Evolutionary conservation across 1,140 invertebrate species (phyloP), one percentile per base, ranked within the genome.

Genomic region (Heliothis virescens): DNA sequence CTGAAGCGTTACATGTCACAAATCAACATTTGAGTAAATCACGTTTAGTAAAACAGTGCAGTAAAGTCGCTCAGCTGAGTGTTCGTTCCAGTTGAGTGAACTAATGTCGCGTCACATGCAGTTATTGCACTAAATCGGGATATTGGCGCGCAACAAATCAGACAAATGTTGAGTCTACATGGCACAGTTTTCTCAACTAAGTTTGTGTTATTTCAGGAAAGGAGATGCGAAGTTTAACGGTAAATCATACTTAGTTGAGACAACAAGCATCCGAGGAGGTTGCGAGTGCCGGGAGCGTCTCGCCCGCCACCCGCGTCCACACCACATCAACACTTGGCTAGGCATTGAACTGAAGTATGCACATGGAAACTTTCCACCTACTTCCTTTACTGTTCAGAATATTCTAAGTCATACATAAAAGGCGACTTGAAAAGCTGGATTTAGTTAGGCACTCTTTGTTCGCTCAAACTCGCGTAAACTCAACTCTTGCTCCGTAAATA

Each of bases 161-260:
- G 34, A 47, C 62, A 53, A 76, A 76, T 13, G 72, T 62, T 71
- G 69, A 53, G 26, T 65, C 63, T 67, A 65, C 60, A 78, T 55
- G 71, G 34, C 71, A 73, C 50, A 79, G 63, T 82, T 82, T 76
- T 78, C 67, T 67, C 12, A 82, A 71, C 60, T 67, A 80, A 83
- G 73, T 82, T 83, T 16, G 74, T 71, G 63, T 69, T 60, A 80
- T 82, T 79, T 52, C 80, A 73, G 76, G 73, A 83, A 83, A 77
- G 65, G 63, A 72, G 79, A 50, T 53, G 79, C 50, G 63, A 88
- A 88, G 82, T 86, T 85, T 82, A 63, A 59, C 59, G 79, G 82
- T 87, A 86, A 86, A 83, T 87, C 83, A 87, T 77, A 81, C 77
- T 80, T 81, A 83, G 73, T 82, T 81, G 76, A 81, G 67, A 81